phyloP scores from a whole-genome alignment of 2,797 vertebrate species.

The Lepus townsendii region DNA sequence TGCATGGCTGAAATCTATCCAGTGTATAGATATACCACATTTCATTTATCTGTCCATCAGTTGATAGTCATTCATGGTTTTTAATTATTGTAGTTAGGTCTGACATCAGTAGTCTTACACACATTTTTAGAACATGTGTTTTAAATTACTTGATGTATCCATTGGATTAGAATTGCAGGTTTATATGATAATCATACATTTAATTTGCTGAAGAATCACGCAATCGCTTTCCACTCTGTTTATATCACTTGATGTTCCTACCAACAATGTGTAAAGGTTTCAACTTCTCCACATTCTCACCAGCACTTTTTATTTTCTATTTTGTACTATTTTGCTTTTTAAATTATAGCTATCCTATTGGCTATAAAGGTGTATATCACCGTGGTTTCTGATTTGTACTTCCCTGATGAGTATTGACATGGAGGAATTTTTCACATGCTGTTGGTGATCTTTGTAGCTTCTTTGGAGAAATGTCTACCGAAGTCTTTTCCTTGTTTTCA shows the following conservation, averaged over 20 bases:
- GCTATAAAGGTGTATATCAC: neutral
- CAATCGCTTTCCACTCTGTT: neutral
- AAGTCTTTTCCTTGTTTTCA: neutral
- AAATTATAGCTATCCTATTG: neutral
- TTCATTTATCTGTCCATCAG: neutral
- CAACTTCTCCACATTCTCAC: neutral
- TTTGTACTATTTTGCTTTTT: neutral
- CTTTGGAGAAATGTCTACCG: conserved; percentile 11
- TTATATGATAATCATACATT: neutral
- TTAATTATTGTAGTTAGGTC: neutral
- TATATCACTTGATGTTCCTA: neutral
- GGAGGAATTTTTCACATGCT: neutral
- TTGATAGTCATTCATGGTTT: neutral
- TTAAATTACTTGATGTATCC: neutral
- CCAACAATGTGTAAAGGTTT: neutral
- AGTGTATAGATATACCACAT: neutral
- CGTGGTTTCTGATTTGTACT: neutral
- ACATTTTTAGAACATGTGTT: neutral
- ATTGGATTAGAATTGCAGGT: neutral
- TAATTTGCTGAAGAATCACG: neutral
- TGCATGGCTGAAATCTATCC: neutral
- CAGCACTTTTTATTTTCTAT: neutral
- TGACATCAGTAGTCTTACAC: neutral
- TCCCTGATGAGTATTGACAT: neutral
- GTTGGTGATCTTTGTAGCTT: neutral